Evolutionary conservation across 2,113 vertebrate genomes (phyloP).

Genomic region (Paracanthobrama guichenoti): DNA sequence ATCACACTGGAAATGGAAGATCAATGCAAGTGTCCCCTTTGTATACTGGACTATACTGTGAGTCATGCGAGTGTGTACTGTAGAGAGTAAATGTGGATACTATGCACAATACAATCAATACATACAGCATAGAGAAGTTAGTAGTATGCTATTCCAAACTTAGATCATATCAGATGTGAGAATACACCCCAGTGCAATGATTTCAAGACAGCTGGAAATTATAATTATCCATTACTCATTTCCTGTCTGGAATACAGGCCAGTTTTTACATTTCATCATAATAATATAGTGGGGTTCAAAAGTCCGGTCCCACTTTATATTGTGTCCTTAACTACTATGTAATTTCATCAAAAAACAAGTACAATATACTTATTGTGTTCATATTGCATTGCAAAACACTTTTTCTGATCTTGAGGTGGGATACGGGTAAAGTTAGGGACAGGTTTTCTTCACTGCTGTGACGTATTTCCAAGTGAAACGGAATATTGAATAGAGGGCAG

Average conservation of each 20-base stretch:
- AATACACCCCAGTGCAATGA: not conserved
- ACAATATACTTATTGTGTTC: no score
- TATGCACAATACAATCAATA: not conserved
- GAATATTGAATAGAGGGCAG: no score
- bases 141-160: not conserved
- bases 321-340: no score
- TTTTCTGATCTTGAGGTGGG: no score
- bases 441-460: no score
- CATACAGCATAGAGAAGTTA: not conserved
- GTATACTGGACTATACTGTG: not conserved
- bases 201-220: not conserved
- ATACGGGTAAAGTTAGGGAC: no score
- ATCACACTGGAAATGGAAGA: not conserved
- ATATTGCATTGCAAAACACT: no score
- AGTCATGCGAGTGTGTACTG: not conserved
- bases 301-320: no score
- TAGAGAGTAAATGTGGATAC: not conserved
- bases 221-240: slow-evolving; percentile 4
- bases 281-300: not conserved
- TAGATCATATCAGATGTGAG: not conserved
- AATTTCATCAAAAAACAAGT: no score
- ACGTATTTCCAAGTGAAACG: no score
- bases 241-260: slow-evolving; percentile 1
- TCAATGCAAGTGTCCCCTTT: not conserved
- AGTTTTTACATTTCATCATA: not conserved